Base-by-base conservation (phyloP, 2,888 invertebrate species). In the Chironomus riparius region DNA sequence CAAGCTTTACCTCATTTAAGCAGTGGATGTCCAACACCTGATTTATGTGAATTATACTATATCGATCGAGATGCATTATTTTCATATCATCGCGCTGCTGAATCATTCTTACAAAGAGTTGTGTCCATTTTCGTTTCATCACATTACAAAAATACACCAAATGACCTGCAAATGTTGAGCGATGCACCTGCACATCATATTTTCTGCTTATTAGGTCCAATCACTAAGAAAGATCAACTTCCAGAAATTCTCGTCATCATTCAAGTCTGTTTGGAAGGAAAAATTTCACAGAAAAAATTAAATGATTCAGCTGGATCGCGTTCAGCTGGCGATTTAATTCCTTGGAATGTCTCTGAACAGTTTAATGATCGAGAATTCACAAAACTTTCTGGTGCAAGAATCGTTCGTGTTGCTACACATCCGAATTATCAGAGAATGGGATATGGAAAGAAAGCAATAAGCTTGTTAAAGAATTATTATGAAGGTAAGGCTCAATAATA, bases 101-200 rank as follows among this genome's bases (percentile, higher is more conserved):
- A 95, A 84, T 88, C 91, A 2, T 98, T 99, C 83, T 86, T 99
- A 10, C 97, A 98, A 80, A 87, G 94, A 77, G 83, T 99, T 10
- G 95, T 99, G 78, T 89, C 95, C 13, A 90, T 99, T 65, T 98
- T 96, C 82, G 98, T 98, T 0, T 91, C 99, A 0, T 98, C 98
- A 5, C 99, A 99, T 86, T 99, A 99, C 83, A 99, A 98, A 90
- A 99, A 99, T 86, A 94, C 94, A 76, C 99, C 99, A 0, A 98
- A 99, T 85, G 99, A 99, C 86, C 87, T 99, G 62, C 98, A 99
- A 86, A 91, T 99, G 88, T 88, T 99, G 86, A 96, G 98, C 13
- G 99, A 99, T 85, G 98, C 99, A 15, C 98, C 99, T 0, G 97
- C 97, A 0, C 99, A 99, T 85, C 95, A 97, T 83, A 84, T 99